Conservation (phyloP, 2,113 vertebrate species). For the Morone saxatilis region DNA sequence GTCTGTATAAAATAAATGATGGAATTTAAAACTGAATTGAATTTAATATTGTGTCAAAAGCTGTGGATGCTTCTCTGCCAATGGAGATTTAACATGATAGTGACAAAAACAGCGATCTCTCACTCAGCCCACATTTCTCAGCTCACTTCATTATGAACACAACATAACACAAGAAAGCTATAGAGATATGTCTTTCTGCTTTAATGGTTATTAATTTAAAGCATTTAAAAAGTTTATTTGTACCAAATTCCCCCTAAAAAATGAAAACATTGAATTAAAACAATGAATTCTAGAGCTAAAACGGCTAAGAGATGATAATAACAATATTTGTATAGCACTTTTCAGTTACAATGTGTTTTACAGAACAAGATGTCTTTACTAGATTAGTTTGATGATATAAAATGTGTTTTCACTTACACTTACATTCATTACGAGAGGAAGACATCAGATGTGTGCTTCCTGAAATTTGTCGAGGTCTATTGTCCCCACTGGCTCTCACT, state of each 20-base stretch:
- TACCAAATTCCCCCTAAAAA: neutral
- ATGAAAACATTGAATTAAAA: too few species aligned
- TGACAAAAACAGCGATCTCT: neutral
- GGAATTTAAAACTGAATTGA: slow-evolving; percentile 9
- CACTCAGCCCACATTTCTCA: neutral
- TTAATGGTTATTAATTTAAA: neutral
- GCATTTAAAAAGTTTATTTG: neutral
- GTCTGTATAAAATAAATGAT: neutral
- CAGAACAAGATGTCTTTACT: too few species aligned
- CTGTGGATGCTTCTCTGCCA: slow-evolving; percentile 7
- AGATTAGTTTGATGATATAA: too few species aligned
- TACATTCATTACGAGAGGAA: neutral
- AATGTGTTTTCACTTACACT: neutral
- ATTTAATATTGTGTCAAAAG: neutral
- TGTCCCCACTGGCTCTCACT: neutral
- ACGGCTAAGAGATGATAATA: too few species aligned
- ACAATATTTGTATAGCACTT: too few species aligned
- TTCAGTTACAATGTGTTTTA: too few species aligned
- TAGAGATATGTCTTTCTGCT: neutral
- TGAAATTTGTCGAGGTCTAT: neutral
- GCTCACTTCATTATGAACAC: neutral
- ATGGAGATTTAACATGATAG: neutral
- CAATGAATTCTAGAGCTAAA: neutral
- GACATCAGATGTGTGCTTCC: neutral
- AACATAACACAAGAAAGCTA: neutral